Evolutionary conservation across 2,797 vertebrate species (phyloP).

Genomic region (Chaunax sp.): DNA sequence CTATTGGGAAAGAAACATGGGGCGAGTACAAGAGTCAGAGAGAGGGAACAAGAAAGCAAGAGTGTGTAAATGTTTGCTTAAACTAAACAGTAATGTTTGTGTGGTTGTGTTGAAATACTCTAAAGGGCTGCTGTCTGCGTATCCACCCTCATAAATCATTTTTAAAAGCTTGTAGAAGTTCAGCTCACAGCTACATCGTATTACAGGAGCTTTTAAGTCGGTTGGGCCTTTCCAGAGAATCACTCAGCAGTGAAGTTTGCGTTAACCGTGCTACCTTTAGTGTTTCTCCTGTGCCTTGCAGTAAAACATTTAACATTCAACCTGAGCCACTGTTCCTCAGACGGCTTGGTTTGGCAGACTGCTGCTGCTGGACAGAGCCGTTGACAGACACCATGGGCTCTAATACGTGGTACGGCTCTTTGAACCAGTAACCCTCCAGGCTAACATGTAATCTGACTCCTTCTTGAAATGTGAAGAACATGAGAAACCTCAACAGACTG

Average conservation of each 20-base stretch:
- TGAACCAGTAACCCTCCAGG: constrained; percentile 58
- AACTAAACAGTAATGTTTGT: constrained; percentile 64
- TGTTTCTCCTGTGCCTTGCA: background rate
- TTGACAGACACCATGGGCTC: constrained; percentile 9
- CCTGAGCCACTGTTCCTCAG: constrained; percentile 2
- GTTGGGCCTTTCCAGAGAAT: background rate
- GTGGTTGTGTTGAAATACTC: constrained; percentile 59
- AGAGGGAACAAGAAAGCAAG: constrained; percentile 18
- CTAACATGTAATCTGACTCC: constrained; percentile 26
- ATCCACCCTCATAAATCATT: constrained; percentile 24
- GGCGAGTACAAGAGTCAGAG: background rate
- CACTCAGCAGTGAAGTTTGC: background rate
- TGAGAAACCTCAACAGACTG: background rate
- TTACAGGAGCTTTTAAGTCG: background rate
- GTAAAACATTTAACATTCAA: constrained; percentile 3
- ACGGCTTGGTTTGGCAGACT: constrained; percentile 27
- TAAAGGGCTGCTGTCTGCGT: constrained; percentile 32
- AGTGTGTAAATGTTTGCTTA: constrained; percentile 72
- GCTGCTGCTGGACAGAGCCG: constrained; percentile 14
- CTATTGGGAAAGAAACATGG: constrained; percentile 35
- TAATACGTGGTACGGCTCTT: background rate
- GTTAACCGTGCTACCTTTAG: background rate
- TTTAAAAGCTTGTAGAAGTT: background rate
- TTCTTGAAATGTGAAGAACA: background rate
- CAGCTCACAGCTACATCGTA: background rate